Evolutionary conservation across 2,797 vertebrate species (phyloP), one percentile per base, ranked within the genome.

Genomic region (Oreochromis mossambicus): DNA sequence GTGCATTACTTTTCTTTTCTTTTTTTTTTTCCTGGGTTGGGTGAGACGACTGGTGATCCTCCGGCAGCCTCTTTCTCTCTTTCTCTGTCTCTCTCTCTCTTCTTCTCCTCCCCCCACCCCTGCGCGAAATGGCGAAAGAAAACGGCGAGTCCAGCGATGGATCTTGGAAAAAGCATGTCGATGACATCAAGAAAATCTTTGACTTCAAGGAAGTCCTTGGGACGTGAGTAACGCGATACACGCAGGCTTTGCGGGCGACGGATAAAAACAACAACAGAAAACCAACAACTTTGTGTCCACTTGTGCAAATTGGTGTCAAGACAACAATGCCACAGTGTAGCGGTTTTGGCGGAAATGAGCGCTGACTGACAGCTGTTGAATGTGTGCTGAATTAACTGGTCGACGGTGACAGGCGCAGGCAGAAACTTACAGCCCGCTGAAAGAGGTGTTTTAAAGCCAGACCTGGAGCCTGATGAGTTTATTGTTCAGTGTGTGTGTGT

Each of bases 201-300:
- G 97, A 98, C 92, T 99, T 99, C 96, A 99, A 98, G 93, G 98
- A 99, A 97, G 97, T 98, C 90, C 97, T 99, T 76, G 98, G 98
- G 83, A 99, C 98, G 98, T 99, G 95, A 98, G 98, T 97, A 91
- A 32, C 90, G 1, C 52, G 19, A 63, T 2, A 21, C 56, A 68
- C 58, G 32, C 79, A 51, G 81, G 81, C 83, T 68, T 29, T 6
- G 32, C 11, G 10, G 14, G 29, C 38, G 61, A 66, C 73, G 1
- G 36, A 73, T 29, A 5, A 48, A 48, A 61, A 19, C 17, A 38
- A 5, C 32, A 66, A 66, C 61, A 66, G 34, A 38, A 41, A 68
- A 68, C 36, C 36, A 68, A 68, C 90, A 95, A 95, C 88, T 95
- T 95, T 92, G 87, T 61, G 19, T 66, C 14, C 82, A 87, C 78